These are phyloP conservation scores for Drosophila hamatofila DNA, from an alignment of 2,888 invertebrate species.

Conservation along the genomic window DNA sequence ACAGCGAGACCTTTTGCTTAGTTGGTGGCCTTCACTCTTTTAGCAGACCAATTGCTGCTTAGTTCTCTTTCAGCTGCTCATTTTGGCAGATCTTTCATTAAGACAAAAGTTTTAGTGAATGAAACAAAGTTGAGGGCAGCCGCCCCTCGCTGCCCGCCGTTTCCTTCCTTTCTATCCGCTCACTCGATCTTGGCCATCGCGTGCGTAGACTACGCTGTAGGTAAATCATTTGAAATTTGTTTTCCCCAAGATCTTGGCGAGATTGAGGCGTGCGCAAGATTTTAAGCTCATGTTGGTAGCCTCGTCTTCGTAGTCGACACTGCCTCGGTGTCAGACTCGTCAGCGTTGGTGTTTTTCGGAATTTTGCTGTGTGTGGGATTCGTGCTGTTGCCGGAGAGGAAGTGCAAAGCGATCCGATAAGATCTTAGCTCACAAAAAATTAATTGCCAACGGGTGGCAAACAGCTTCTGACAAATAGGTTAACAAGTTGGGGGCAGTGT, in stretches of 20 bases:
- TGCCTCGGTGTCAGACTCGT: slow-evolving; percentile 27
- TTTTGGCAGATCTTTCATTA: slow-evolving; percentile 74
- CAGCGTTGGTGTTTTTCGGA: slow-evolving; percentile 39
- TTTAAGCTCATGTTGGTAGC: slow-evolving; percentile 69
- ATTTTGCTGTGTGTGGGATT: slow-evolving; percentile 40
- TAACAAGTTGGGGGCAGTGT: slow-evolving; percentile 59
- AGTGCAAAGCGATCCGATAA: slow-evolving; percentile 76
- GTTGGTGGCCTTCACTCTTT: slow-evolving; percentile 67
- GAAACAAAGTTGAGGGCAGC: slow-evolving; percentile 56
- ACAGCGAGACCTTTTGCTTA: slow-evolving; percentile 43
- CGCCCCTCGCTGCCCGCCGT: slow-evolving; percentile 4
- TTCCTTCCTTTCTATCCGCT: slow-evolving; percentile 3
- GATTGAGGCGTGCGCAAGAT: slow-evolving; percentile 76
- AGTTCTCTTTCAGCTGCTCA: slow-evolving; percentile 23
- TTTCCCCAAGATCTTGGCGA: slow-evolving; percentile 68
- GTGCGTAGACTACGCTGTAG: slow-evolving; percentile 65
- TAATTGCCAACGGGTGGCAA: slow-evolving; percentile 60
- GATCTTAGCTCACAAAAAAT: slow-evolving; percentile 57
- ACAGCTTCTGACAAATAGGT: slow-evolving; percentile 49
- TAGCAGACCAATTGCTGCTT: slow-evolving; percentile 41
- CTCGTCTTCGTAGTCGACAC: slow-evolving; percentile 20
- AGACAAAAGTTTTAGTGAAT: slow-evolving; percentile 75
- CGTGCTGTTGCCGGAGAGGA: slow-evolving; percentile 60
- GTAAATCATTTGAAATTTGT: slow-evolving; percentile 79
- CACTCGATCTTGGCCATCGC: slow-evolving; percentile 11